phyloP scores from a whole-genome alignment of 2,113 vertebrate species.

The Lophius piscatorius region DNA sequence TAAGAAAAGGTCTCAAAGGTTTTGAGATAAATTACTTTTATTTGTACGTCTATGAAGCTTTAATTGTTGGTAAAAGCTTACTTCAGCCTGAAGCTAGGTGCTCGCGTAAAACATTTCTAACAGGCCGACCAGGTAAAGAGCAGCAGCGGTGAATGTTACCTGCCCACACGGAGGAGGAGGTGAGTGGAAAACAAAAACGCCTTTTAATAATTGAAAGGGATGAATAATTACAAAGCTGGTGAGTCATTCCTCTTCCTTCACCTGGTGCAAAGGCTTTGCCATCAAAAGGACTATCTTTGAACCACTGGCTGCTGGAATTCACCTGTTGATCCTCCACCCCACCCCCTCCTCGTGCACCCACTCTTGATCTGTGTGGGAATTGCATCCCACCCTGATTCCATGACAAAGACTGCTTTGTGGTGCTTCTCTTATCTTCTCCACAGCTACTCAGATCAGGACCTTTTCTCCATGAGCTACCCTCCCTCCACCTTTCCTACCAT shows the following conservation, averaged over 20 bases:
- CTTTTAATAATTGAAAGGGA: conserved; percentile 36
- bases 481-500: neutral
- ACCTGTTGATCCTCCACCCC: no score
- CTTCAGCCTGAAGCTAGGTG: no score
- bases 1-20: no score
- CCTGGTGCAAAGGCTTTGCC: conserved; percentile 5
- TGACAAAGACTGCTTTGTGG: conserved; percentile 64
- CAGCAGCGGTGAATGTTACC: no score
- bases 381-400: conserved; percentile 30
- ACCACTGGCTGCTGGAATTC: conserved; percentile 31
- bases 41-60: no score
- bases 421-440: conserved; percentile 40
- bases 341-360: neutral
- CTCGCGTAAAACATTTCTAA: no score
- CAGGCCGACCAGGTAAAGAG: no score
- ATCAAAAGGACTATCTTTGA: conserved; percentile 24
- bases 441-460: no score
- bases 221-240: conserved; percentile 30
- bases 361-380: conserved; percentile 44
- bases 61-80: no score
- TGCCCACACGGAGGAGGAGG: no score
- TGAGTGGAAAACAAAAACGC: neutral
- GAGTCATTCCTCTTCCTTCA: conserved; percentile 8
- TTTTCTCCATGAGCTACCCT: no score
- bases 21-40: no score